Conservation (phyloP, 2,888 invertebrate genomes). For the Ceriagrion tenellum region DNA sequence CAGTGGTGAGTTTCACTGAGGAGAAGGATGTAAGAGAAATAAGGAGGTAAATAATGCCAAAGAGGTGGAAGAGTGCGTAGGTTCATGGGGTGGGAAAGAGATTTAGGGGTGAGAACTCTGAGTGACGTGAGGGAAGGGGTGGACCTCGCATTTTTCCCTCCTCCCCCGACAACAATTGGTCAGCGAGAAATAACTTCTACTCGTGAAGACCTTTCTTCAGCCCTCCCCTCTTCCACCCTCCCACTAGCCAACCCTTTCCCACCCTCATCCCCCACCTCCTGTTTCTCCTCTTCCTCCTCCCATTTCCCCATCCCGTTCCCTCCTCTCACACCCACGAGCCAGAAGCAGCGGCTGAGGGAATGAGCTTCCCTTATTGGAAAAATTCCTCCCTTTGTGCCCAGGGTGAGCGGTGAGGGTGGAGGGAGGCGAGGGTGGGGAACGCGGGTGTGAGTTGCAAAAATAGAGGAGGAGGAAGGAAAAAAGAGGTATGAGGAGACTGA, state of each 20-base stretch:
- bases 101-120: background rate
- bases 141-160: background rate
- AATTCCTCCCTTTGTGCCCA: conserved; percentile 6
- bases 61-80: background rate
- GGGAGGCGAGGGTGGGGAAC: background rate
- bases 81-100: background rate
- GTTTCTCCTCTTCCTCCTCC: background rate
- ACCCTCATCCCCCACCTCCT: background rate
- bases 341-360: background rate
- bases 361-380: background rate
- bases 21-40: background rate
- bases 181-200: conserved; percentile 41
- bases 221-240: background rate
- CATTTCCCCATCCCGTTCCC: too few species aligned
- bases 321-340: background rate
- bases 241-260: background rate
- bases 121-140: background rate
- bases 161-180: conserved; percentile 23
- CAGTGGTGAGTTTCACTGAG: too few species aligned
- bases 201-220: conserved; percentile 14
- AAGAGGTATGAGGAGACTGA: background rate
- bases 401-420: background rate
- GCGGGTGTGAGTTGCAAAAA: conserved; percentile 16
- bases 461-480: background rate
- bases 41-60: background rate